phyloP scores from a whole-genome alignment of 2,113 vertebrate genomes.

The Montifringilla adamsi region DNA sequence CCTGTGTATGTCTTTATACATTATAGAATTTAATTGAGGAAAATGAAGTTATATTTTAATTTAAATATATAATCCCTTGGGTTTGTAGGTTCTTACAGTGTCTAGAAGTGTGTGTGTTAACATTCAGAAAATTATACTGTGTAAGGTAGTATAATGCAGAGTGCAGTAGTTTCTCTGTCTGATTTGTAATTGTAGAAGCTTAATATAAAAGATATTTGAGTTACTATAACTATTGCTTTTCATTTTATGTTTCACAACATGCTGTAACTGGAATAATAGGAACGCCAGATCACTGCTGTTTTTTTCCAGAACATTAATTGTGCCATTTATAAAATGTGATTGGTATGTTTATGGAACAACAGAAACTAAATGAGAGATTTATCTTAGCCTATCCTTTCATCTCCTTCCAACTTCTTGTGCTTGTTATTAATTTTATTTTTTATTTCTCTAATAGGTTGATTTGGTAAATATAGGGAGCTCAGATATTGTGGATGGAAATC shows the following conservation, averaged over 20 bases:
- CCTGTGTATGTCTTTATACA: neutral
- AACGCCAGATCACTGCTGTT: neutral
- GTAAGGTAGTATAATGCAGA: neutral
- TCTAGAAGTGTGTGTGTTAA: neutral
- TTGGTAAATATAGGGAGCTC: conserved; percentile 95
- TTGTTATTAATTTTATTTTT: neutral
- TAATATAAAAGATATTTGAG: neutral
- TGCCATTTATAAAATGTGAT: neutral
- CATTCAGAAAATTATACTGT: neutral
- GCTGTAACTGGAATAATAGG: neutral
- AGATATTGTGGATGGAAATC: conserved; percentile 99
- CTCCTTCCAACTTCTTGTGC: neutral
- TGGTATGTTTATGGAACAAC: neutral
- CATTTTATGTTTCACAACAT: neutral
- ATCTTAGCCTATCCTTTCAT: neutral
- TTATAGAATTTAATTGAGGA: neutral
- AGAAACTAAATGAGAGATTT: neutral
- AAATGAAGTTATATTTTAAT: neutral
- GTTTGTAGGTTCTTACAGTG: neutral
- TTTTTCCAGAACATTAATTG: neutral
- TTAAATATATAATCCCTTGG: neutral
- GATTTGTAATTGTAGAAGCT: neutral
- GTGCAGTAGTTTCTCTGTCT: neutral
- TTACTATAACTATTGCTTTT: neutral
- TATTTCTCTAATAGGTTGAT: conserved; percentile 82